Base-by-base conservation (phyloP, 2,888 invertebrate species). In the Ariolimax columbianus region DNA sequence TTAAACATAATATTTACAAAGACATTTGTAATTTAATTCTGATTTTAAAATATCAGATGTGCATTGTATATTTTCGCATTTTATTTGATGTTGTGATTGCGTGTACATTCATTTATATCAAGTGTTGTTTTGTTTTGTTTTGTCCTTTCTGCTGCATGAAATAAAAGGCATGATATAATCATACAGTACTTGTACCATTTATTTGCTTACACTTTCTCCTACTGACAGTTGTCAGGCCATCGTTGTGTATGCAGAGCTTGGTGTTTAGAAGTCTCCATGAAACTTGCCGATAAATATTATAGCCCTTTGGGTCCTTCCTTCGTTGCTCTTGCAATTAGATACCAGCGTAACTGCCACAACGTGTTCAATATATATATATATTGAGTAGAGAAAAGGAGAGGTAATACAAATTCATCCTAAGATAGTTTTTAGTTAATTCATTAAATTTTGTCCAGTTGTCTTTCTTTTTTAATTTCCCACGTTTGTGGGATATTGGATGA, bases 131-230 rank as follows among this genome's bases (percentile, higher is more conserved):
- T 81, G 66, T 79, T 40, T n/a, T 75, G 23, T 47, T 51, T 78
- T 78, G 36, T 40, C 40, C 77, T 43, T 82, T 73, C 75, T 82
- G 82, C 82, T 82, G 82, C 82, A 82, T 82, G 82, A 59, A 75
- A 82, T 82, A 82, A 82, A n/a, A 72, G 68, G 72, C 68, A 79
- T 68, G 66, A 19, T 43, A 79, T 66, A 26, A 75, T 75, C 51
- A 33, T 30, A 17, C 0, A 9, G 33, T 30, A 23, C 17, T 75
- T 33, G 51, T 75, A n/a, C 11, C 59, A 3, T n/a, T n/a, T 1
- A 63, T 63, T 6, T 63, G n/a, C n/a, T 63, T 9, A 47, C 6
- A 47, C 9, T 9, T 6, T 14, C 47, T 47, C 9, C 14, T 47
- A 47, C 9, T 72, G 23, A 26, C 23, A 6, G 17, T 19, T 11